Evolutionary conservation across 2,113 vertebrate species (phyloP).

Genomic region (Periophthalmodon schlosseri): DNA sequence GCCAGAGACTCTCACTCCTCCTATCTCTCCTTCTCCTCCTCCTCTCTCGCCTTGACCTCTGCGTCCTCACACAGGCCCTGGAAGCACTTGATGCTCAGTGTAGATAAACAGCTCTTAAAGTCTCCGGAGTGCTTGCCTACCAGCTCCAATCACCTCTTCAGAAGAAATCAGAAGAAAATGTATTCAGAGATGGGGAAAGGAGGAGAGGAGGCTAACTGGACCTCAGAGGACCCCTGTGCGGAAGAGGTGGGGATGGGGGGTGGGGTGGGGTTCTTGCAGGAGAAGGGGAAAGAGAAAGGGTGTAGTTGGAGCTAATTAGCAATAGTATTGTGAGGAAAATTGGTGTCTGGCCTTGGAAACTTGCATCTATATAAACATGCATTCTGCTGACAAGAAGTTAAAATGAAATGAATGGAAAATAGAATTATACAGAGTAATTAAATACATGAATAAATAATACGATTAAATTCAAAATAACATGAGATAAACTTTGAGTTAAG

Average conservation of each 20-base stretch:
- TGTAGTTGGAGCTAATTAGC: slow-evolving; percentile 66
- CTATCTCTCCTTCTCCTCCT: slow-evolving; percentile 29
- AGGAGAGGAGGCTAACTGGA: slow-evolving; percentile 38
- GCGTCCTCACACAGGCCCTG: slow-evolving; percentile 63
- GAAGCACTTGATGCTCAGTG: slow-evolving; percentile 69
- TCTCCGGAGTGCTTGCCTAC: slow-evolving; percentile 60
- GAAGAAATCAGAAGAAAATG: slow-evolving; percentile 58
- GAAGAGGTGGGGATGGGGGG: slow-evolving; percentile 21
- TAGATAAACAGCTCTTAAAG: slow-evolving; percentile 74
- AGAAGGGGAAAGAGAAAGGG: slow-evolving; percentile 45
- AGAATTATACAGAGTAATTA: slow-evolving; percentile 2
- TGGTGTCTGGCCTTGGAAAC: slow-evolving; percentile 45
- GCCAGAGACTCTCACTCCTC: slow-evolving; percentile 29
- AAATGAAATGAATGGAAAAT: background rate
- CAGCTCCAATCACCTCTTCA: slow-evolving; percentile 70
- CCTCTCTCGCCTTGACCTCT: slow-evolving; percentile 66
- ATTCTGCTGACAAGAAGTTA: background rate
- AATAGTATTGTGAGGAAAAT: slow-evolving; percentile 41
- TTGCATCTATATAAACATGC: background rate
- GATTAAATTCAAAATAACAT: background rate
- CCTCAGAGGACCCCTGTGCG: slow-evolving; percentile 47
- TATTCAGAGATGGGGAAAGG: background rate
- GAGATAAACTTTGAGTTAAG: too few relatives aligned
- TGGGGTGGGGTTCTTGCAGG: slow-evolving; percentile 48
- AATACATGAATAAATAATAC: slow-evolving; percentile 18